Percentiles rank a stretch among this genome's conserved stretches.
phyloP scores from a whole-genome alignment of 2,797 vertebrate species.

The Trachurus trachurus region DNA sequence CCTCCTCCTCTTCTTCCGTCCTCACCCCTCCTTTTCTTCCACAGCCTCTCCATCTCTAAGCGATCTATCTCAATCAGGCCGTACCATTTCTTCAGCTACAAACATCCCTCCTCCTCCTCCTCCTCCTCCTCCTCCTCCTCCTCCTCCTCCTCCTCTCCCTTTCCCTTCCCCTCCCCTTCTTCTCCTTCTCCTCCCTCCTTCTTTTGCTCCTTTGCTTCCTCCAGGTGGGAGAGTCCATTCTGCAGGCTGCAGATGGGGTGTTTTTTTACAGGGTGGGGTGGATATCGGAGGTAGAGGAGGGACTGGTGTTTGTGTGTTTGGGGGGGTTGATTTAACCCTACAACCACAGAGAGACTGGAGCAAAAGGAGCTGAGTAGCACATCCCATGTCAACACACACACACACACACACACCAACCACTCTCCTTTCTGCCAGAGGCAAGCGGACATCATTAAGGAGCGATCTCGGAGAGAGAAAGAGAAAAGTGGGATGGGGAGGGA shows the following conservation, averaged over 20 bases:
- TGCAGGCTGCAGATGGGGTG: conserved; percentile 7
- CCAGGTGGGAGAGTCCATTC: conserved; percentile 69
- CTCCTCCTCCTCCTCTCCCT: conserved; percentile 5
- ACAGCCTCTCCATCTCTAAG: conserved; percentile 63
- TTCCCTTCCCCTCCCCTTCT: background rate
- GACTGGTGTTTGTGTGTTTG: background rate
- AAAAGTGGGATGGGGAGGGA: conserved; percentile 2
- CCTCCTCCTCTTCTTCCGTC: conserved; percentile 2
- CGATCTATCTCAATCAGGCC: conserved; percentile 79
- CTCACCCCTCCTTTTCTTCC: conserved; percentile 17
- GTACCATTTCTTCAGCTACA: conserved; percentile 56
- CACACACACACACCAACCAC: conserved; percentile 23
- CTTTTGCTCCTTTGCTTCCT: conserved; percentile 27
- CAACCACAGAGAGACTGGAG: conserved; percentile 47
- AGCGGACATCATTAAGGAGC: conserved; percentile 70
- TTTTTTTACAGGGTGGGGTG: conserved; percentile 40
- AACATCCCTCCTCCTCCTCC: background rate
- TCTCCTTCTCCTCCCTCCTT: conserved; percentile 14
- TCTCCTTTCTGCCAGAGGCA: conserved; percentile 53
- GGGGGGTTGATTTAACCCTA: conserved; percentile 65
- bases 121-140: background rate
- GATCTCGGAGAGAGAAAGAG: conserved; percentile 36
- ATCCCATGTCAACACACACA: conserved; percentile 39
- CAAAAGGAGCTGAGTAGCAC: conserved; percentile 34
- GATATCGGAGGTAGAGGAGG: conserved; percentile 5